Evolutionary conservation across 1,140 invertebrate genomes (phyloP).

Genomic region (Brachionus koreanus): DNA sequence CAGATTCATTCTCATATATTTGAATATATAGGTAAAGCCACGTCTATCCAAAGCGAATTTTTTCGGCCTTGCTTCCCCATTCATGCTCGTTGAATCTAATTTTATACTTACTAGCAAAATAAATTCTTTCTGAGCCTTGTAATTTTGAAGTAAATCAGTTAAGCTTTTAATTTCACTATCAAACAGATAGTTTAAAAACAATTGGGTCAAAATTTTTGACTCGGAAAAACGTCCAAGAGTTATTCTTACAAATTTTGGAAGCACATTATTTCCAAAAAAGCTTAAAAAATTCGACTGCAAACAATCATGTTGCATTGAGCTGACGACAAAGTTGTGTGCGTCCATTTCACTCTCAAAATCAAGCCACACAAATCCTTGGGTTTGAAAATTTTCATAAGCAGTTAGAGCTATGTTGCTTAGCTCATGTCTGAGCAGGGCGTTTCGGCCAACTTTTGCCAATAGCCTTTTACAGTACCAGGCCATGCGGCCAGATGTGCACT

Average conservation of each 20-base stretch:
- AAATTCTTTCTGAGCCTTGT: background rate
- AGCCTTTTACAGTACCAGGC: conserved; percentile 6
- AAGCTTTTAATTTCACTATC: background rate
- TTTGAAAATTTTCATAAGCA: background rate
- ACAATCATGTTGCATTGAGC: background rate
- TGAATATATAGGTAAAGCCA: background rate
- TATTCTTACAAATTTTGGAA: conserved; percentile 8
- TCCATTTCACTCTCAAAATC: background rate
- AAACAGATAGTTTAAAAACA: background rate
- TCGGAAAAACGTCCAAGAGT: background rate
- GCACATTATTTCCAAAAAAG: conserved; percentile 22
- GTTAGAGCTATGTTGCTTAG: conserved; percentile 17
- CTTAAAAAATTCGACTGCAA: conserved; percentile 2
- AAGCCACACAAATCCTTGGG: conserved; percentile 38
- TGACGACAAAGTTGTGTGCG: background rate
- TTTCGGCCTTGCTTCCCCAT: background rate
- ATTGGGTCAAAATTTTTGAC: background rate
- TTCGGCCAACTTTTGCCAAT: conserved; percentile 19
- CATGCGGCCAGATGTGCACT: background rate
- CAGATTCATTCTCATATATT: conserved; percentile 7
- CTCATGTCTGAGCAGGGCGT: background rate
- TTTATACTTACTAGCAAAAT: conserved; percentile 4
- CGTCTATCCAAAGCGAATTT: background rate
- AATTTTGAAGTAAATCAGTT: background rate
- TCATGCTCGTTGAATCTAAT: background rate